A percentile compares a stretch with the other conserved stretches of the same genome.
Conservation (phyloP, 2,797 vertebrate genomes). For the Sebastes goodei region DNA sequence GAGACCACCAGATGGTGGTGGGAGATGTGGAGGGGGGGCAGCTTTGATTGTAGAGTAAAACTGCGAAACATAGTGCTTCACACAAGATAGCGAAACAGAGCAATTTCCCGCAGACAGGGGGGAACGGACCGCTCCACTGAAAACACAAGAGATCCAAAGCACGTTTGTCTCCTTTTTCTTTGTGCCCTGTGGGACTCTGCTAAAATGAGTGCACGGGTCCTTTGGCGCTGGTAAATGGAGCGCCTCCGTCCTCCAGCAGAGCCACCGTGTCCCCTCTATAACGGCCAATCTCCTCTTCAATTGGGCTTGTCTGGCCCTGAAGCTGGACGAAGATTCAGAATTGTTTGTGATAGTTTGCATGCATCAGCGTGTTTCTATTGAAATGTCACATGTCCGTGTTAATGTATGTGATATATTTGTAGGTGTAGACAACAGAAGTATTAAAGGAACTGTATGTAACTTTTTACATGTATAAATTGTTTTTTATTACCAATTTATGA, state of each 20-base stretch:
- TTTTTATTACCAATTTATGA: too few species aligned
- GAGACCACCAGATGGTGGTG: conserved; percentile 39
- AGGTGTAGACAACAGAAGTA: conserved; percentile 6
- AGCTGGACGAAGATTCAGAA: conserved; percentile 65
- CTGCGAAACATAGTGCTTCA: conserved; percentile 42
- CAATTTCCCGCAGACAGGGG: conserved; percentile 35
- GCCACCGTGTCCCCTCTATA: conserved; percentile 52
- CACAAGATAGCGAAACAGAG: conserved; percentile 42
- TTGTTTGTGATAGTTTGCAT: conserved; percentile 34
- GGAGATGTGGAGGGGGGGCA: background rate
- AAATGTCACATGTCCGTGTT: conserved; percentile 9
- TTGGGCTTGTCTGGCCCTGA: conserved; percentile 70
- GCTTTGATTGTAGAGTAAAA: conserved; percentile 42
- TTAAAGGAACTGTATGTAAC: background rate
- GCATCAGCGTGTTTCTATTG: background rate
- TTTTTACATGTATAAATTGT: too few species aligned
- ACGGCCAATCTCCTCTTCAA: conserved; percentile 75
- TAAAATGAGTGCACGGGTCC: conserved; percentile 55
- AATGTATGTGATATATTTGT: background rate
- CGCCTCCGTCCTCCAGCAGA: conserved; percentile 57
- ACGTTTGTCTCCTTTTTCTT: conserved; percentile 40
- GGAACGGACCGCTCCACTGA: conserved; percentile 1
- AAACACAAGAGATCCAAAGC: conserved; percentile 44
- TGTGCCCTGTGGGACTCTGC: conserved; percentile 53
- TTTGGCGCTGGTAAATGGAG: conserved; percentile 69